phyloP scores from a whole-genome alignment of 1,140 invertebrate genomes.

The Bathynomus jamesi region DNA sequence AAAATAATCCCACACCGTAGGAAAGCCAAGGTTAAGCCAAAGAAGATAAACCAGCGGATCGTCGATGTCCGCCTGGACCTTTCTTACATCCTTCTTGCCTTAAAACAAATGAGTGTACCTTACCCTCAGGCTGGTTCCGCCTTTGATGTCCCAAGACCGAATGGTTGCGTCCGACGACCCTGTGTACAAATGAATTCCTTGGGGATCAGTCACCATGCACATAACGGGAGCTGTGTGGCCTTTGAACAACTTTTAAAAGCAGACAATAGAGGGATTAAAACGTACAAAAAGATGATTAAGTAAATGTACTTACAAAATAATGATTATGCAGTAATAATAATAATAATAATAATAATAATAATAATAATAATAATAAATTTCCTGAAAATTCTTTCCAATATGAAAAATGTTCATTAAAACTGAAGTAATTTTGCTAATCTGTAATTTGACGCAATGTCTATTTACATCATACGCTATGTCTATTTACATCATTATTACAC shows the following conservation, averaged over 20 bases:
- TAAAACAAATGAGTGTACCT: not conserved
- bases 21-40: not conserved
- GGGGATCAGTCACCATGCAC: conserved; percentile 46
- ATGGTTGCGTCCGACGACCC: conserved; percentile 47
- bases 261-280: not conserved
- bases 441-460: too few relatives aligned
- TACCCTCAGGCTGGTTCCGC: conserved; percentile 4
- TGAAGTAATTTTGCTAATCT: too few relatives aligned
- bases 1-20: too few relatives aligned
- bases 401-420: too few relatives aligned
- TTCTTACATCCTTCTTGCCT: not conserved
- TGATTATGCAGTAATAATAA: too few relatives aligned
- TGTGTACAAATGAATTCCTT: conserved; percentile 46
- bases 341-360: too few relatives aligned
- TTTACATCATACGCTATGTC: too few relatives aligned
- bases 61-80: too few relatives aligned
- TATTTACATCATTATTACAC: too few relatives aligned
- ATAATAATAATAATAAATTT: too few relatives aligned
- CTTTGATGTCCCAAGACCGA: conserved; percentile 48
- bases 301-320: too few relatives aligned
- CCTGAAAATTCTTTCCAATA: too few relatives aligned
- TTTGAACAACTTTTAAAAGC: conserved; percentile 35
- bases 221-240: conserved; percentile 48
- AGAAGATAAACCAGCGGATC: not conserved
- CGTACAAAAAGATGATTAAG: not conserved